Percentiles rank a stretch among this genome's conserved stretches.
Evolutionary conservation across 2,797 vertebrate genomes (phyloP).

Genomic region (Eulemur rubriventer): DNA sequence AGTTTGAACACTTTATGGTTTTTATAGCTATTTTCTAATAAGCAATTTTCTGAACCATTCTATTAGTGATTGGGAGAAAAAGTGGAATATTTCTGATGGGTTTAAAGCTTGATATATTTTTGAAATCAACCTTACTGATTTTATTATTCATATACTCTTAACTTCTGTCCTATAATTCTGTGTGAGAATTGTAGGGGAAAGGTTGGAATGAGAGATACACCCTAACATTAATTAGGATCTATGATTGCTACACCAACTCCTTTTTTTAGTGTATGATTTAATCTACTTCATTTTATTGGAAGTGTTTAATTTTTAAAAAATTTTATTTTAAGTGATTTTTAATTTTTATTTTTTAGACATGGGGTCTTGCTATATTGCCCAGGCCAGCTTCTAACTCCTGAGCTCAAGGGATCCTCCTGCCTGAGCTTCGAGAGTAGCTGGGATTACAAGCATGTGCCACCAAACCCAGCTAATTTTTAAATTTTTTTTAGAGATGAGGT

Average conservation of each 20-base stretch:
- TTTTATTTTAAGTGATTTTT: too few species aligned
- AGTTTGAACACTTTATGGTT: not conserved
- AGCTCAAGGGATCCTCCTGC: not conserved
- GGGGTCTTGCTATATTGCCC: not conserved
- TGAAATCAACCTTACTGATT: not conserved
- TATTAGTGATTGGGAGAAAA: not conserved
- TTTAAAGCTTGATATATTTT: not conserved
- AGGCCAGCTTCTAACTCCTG: not conserved
- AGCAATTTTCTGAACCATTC: not conserved
- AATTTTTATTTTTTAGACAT: too few species aligned
- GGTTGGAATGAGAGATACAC: not conserved
- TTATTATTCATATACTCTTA: not conserved
- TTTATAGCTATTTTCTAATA: conserved; percentile 22
- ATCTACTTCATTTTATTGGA: not conserved
- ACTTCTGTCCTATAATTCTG: not conserved
- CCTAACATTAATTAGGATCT: not conserved
- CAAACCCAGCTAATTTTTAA: not conserved
- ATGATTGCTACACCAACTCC: not conserved
- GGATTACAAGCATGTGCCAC: not conserved
- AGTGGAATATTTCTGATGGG: not conserved
- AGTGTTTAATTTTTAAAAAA: not conserved
- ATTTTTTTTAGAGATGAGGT: not conserved
- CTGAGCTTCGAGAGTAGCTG: not conserved
- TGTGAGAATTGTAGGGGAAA: not conserved
- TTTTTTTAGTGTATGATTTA: not conserved